Base-by-base conservation (phyloP, 1,140 invertebrate species). In the Magallana angulata region DNA sequence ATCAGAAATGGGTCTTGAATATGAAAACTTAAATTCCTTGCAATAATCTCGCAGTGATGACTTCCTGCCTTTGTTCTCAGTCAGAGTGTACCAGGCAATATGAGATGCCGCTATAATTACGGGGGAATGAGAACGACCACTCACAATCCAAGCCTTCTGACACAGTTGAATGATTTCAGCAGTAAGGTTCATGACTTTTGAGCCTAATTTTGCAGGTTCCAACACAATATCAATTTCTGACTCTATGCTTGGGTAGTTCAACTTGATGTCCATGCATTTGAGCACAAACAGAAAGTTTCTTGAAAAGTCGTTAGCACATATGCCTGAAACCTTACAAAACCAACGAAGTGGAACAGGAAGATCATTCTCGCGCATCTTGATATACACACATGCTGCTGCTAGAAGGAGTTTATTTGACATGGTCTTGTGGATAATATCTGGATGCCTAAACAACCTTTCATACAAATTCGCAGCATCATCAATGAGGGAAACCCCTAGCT, bases 21-120 rank as follows among this genome's bases (percentile, higher is more conserved):
- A 30, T 30, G 68, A 76, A 24, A 76, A 76, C 11, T 24, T 12
- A 76, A 12, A 76, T 18, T 76, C 68, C 68, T 30, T 76, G 24
- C 68, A 76, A 76, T 30, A 76, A 76, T 76, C 68, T 9, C 68
- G 68, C 9, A 76, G 68, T 36, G 68, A 76, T 76, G 68, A 76
- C 30, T 36, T 76, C 24, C 68, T 76, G 24, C 68, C 68, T 11
- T 30, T 36, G 24, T 30, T 18, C 36, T 76, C 68, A 76, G 11
- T 76, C 36, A 76, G 12, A 76, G 68, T 30, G 9, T 76, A 76
- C 68, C 68, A 76, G 12, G 68, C 68, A 36, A 76, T 76, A 12
- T 76, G 68, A 76, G 68, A 24, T 30, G 68, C 68, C 7, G 68
- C 68, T 4, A 76, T 24, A 36, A 76, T 76, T 0, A 76, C 36